These are phyloP conservation scores for Corythaeola cristata DNA, from an alignment of 2,113 vertebrate species.

Conservation along the genomic window DNA sequence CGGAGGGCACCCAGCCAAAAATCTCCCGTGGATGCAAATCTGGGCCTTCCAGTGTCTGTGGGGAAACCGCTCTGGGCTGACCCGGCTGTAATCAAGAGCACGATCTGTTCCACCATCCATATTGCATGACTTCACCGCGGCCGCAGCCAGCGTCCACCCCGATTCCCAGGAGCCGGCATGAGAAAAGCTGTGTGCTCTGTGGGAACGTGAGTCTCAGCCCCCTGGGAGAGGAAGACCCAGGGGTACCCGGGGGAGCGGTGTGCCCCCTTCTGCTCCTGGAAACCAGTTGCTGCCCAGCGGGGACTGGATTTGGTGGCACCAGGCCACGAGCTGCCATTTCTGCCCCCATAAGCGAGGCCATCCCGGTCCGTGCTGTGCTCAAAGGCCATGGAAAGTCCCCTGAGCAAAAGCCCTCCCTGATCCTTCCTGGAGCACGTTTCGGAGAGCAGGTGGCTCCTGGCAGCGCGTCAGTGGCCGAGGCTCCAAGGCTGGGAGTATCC, in stretches of 20 bases:
- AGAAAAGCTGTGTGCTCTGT: neutral
- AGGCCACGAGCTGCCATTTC: neutral
- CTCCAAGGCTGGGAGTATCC: neutral
- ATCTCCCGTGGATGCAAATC: neutral
- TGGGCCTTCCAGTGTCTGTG: neutral
- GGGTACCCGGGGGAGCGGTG: accelerated
- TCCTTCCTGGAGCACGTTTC: conserved; percentile 13
- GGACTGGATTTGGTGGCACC: neutral
- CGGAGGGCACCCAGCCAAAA: neutral
- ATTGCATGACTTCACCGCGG: neutral
- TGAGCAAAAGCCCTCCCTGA: neutral
- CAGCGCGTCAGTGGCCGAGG: neutral
- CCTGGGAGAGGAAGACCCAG: neutral
- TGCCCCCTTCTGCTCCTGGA: neutral
- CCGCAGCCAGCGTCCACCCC: accelerated
- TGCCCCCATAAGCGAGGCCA: accelerated
- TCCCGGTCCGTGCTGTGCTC: neutral
- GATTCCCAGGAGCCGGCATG: neutral
- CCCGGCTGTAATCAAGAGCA: neutral
- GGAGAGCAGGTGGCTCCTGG: conserved; percentile 38
- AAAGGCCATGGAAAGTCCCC: neutral
- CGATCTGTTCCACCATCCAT: conserved; percentile 51
- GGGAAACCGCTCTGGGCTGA: neutral
- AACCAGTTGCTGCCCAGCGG: neutral
- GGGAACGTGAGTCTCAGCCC: neutral